These are phyloP conservation scores for Babylonia areolata DNA, from an alignment of 1,140 invertebrate genomes.

Conservation along the genomic window DNA sequence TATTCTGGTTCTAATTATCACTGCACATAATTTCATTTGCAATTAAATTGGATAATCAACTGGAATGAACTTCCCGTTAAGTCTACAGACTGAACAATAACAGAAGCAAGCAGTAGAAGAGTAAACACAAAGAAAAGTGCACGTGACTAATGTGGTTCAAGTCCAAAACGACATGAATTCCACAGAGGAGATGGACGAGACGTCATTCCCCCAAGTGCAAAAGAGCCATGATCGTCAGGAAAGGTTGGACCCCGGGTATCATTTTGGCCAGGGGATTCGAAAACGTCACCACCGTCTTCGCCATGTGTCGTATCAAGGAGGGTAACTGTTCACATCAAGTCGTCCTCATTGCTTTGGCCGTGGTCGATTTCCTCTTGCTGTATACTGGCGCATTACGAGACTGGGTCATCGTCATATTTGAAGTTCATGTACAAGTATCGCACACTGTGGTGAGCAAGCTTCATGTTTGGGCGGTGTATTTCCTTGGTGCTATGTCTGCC, in stretches of 20 bases:
- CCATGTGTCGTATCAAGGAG: background rate
- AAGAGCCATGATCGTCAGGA: background rate
- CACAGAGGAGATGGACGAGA: background rate
- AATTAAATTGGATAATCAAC: too few species aligned
- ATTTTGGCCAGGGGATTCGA: background rate
- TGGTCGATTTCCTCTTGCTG: background rate
- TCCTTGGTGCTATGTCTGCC: background rate
- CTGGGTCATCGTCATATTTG: background rate
- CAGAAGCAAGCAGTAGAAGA: too few species aligned
- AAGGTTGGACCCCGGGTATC: background rate
- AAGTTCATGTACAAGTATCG: background rate
- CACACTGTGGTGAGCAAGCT: background rate
- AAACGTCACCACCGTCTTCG: constrained; percentile 25
- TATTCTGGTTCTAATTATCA: too few species aligned
- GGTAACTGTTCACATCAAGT: background rate
- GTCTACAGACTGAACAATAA: too few species aligned
- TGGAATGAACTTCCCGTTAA: too few species aligned
- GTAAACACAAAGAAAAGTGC: too few species aligned
- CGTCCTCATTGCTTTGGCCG: background rate
- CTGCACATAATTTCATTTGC: too few species aligned
- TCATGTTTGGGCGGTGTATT: constrained; percentile 17
- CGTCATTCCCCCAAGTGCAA: too few species aligned
- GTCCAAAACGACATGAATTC: background rate
- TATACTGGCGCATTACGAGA: background rate
- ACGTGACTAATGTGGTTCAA: too few species aligned